A percentile compares a stretch with the other conserved stretches of the same genome.
These are phyloP conservation scores for Protomyctophum bolini DNA, from an alignment of 2,113 vertebrate genomes.

Conservation along the genomic window DNA sequence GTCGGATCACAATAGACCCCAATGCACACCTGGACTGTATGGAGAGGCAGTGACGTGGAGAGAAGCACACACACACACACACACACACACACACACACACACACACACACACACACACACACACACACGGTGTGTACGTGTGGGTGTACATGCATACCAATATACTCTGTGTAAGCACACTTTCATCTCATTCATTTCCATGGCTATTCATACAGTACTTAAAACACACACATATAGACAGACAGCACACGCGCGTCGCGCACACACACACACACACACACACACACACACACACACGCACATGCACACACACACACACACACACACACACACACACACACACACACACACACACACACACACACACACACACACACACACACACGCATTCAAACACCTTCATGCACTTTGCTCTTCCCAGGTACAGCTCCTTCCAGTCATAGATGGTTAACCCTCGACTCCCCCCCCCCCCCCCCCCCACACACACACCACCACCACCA, in stretches of 20 bases:
- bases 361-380: slow-evolving; percentile 9
- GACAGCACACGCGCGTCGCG: background rate
- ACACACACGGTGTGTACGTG: background rate
- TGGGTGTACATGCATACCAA: no score
- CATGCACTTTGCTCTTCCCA: slow-evolving; percentile 52
- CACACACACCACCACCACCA: no score
- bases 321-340: background rate
- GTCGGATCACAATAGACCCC: slow-evolving; percentile 78
- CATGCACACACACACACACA: no score
- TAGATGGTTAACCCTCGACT: slow-evolving; percentile 21
- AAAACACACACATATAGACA: background rate
- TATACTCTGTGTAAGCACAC: no score
- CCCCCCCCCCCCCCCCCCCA: slow-evolving; percentile 15
- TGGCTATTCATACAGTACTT: no score
- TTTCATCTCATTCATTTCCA: no score
- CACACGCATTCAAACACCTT: slow-evolving; percentile 22
- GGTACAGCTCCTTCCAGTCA: no score
- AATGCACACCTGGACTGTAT: slow-evolving; percentile 83
- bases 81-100: slow-evolving; percentile 12
- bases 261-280: slow-evolving; percentile 35
- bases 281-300: slow-evolving; percentile 29
- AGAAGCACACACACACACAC: slow-evolving; percentile 65
- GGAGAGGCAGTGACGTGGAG: slow-evolving; percentile 73
- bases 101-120: background rate
- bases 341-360: slow-evolving; percentile 56